Conservation (phyloP, 35 echinoderm and acorn worm genomes). For the Strongylocentrotus purpuratus region DNA sequence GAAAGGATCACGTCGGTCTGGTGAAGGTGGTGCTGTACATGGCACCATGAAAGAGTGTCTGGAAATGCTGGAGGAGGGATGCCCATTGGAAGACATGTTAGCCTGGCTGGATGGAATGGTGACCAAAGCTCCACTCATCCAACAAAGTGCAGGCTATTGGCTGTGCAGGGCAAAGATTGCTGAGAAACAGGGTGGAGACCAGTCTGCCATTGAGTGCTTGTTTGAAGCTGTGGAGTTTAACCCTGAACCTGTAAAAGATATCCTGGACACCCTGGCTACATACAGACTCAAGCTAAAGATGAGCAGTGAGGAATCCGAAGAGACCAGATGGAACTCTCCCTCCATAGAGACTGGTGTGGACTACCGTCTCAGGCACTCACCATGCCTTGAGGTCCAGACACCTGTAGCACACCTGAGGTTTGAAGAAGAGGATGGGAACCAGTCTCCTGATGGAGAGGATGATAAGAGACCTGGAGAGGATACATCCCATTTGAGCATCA, state of each 20-base stretch:
- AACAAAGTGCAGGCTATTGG: constrained; percentile 60
- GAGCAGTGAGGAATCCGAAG: not conserved
- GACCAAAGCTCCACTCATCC: constrained; percentile 47
- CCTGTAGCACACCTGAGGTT: constrained; percentile 13
- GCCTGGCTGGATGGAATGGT: constrained; percentile 57
- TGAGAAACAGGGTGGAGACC: constrained; percentile 30
- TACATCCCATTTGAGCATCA: constrained; percentile 17
- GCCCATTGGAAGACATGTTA: constrained; percentile 49
- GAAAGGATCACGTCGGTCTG: not conserved
- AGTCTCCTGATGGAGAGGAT: not conserved
- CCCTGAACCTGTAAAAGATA: constrained; percentile 54
- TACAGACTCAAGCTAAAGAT: constrained; percentile 35
- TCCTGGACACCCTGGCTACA: constrained; percentile 36
- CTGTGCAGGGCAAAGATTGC: constrained; percentile 56
- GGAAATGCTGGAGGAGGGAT: constrained; percentile 56
- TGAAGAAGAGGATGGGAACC: not conserved
- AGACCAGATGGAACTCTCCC: not conserved
- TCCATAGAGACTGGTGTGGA: not conserved
- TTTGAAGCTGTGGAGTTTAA: constrained; percentile 47
- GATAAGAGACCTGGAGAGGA: not conserved
- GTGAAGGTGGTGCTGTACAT: not conserved
- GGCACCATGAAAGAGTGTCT: constrained; percentile 56
- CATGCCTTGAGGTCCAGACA: not conserved
- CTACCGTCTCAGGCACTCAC: not conserved
- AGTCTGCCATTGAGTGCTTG: constrained; percentile 48